Percentiles rank a stretch among this genome's conserved stretches.
Conservation (phyloP, 1,140 invertebrate genomes). For the Trichonephila clavipes region DNA sequence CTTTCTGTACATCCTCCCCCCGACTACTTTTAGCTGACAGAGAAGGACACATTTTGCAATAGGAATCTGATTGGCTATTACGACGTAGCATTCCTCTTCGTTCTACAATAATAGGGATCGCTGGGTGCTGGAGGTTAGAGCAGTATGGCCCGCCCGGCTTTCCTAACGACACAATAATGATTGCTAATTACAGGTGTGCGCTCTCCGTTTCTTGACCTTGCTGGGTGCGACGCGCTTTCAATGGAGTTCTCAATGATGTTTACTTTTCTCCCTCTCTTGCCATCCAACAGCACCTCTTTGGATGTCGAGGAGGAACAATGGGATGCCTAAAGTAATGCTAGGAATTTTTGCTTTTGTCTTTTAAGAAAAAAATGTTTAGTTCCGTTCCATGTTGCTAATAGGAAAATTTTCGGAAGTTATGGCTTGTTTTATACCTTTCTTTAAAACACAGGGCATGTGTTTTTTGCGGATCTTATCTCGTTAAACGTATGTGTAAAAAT, state of each 20-base stretch:
- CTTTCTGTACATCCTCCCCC: too few relatives aligned
- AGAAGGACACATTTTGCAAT: too few relatives aligned
- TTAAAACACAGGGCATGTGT: too few relatives aligned
- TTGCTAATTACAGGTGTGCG: constrained; percentile 63
- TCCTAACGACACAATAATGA: constrained; percentile 71
- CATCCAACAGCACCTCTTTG: background rate
- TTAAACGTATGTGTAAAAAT: too few relatives aligned
- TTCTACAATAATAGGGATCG: background rate
- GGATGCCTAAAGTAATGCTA: background rate
- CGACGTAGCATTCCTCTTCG: background rate
- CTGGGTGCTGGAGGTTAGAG: background rate
- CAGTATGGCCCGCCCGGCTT: constrained; percentile 13
- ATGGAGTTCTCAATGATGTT: constrained; percentile 18
- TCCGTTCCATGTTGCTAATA: too few relatives aligned
- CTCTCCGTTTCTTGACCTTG: constrained; percentile 55
- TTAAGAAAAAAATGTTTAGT: too few relatives aligned
- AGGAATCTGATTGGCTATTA: background rate
- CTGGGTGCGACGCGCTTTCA: constrained; percentile 10
- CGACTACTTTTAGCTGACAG: too few relatives aligned
- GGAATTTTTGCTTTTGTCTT: background rate
- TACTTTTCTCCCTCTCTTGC: background rate
- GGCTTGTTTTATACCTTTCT: too few relatives aligned
- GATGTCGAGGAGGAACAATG: background rate
- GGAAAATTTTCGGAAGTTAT: too few relatives aligned
- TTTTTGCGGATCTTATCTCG: too few relatives aligned